These are phyloP conservation scores for Emberiza fucata DNA, from an alignment of 2,113 vertebrate genomes.

Conservation along the genomic window DNA sequence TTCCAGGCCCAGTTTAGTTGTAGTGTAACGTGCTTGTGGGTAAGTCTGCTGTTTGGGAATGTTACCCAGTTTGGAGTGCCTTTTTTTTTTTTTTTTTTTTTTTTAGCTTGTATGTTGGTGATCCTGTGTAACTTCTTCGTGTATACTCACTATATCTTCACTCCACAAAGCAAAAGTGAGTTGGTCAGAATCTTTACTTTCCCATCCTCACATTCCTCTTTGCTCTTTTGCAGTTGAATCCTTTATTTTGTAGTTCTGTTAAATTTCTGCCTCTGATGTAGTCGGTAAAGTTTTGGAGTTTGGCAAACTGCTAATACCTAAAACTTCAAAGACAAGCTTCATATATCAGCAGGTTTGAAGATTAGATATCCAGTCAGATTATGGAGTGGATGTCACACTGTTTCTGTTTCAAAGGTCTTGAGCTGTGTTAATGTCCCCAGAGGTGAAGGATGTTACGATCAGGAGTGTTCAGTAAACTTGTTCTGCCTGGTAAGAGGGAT, in stretches of 20 bases:
- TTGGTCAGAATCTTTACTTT: background rate
- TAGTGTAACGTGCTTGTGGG: background rate
- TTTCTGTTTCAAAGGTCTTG: background rate
- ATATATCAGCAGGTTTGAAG: background rate
- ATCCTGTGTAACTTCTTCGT: background rate
- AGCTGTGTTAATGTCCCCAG: background rate
- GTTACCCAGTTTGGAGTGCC: background rate
- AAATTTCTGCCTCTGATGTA: background rate
- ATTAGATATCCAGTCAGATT: background rate
- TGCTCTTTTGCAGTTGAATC: background rate
- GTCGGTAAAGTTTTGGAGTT: background rate
- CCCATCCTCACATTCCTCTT: background rate
- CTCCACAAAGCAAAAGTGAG: background rate
- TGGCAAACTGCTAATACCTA: background rate
- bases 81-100: no score
- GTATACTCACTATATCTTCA: background rate
- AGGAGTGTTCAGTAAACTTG: background rate
- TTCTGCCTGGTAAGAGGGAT: background rate
- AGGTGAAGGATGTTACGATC: background rate
- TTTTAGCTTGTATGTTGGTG: background rate
- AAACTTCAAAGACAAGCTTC: conserved; percentile 7
- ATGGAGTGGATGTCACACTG: background rate
- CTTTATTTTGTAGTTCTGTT: background rate
- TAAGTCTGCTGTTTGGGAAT: background rate
- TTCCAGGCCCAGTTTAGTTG: background rate